These are phyloP conservation scores for Gastracanthus pulcherrimus DNA, from an alignment of 2,888 invertebrate genomes.

Conservation along the genomic window DNA sequence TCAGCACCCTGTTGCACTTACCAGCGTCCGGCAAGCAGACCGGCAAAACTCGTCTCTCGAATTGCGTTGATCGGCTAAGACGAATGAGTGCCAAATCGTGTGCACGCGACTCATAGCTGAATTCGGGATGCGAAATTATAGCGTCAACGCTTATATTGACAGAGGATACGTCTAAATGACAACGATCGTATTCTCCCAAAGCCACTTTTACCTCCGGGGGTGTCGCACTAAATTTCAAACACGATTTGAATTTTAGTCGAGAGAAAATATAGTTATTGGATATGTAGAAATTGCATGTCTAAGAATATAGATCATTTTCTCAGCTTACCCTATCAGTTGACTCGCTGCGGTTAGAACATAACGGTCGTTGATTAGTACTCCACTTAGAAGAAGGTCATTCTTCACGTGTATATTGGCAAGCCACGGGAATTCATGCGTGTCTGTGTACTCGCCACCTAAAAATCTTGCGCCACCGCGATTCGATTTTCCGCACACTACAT, in stretches of 20 bases:
- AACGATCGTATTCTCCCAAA: constrained; percentile 80
- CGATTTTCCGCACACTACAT: constrained; percentile 78
- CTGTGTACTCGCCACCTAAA: constrained; percentile 78
- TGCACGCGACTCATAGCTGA: constrained; percentile 78
- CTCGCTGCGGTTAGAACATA: constrained; percentile 81
- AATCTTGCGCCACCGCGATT: constrained; percentile 76
- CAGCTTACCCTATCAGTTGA: constrained; percentile 77
- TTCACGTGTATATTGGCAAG: constrained; percentile 78
- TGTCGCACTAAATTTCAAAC: constrained; percentile 63
- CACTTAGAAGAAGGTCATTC: constrained; percentile 74
- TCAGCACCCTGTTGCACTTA: no score
- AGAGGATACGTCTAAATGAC: constrained; percentile 78
- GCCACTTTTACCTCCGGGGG: constrained; percentile 78
- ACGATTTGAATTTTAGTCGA: neutral
- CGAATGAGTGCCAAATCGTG: constrained; percentile 82
- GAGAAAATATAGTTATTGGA: no score
- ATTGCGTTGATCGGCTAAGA: constrained; percentile 78
- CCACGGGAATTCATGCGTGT: constrained; percentile 81
- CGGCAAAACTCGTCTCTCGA: constrained; percentile 79
- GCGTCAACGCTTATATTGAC: constrained; percentile 79
- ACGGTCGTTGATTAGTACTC: constrained; percentile 80
- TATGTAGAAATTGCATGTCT: no score
- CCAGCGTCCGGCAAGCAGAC: constrained; percentile 81
- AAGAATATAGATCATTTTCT: neutral
- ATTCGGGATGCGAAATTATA: constrained; percentile 80